These are phyloP conservation scores for Opisthocomus hoazin DNA, from an alignment of 2,113 vertebrate genomes.

Conservation along the genomic window DNA sequence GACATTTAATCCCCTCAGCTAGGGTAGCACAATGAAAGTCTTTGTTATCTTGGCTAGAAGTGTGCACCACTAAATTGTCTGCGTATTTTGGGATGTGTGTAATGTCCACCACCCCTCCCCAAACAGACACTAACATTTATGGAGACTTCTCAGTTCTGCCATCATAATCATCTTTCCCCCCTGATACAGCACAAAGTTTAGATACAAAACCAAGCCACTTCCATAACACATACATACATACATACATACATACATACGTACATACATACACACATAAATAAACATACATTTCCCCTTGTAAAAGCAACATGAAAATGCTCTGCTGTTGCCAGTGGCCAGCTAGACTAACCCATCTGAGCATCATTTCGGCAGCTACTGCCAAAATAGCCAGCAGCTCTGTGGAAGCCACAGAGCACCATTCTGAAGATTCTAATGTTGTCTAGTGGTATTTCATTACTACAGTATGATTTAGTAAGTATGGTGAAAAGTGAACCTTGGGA, in stretches of 20 bases:
- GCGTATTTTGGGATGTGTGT: neutral
- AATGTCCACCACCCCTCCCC: neutral
- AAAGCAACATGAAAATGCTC: neutral
- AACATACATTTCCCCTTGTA: neutral
- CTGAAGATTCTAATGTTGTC: neutral
- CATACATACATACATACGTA: too few relatives aligned
- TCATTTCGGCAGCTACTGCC: neutral
- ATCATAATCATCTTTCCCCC: neutral
- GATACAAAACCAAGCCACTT: neutral
- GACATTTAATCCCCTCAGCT: neutral
- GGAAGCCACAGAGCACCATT: neutral
- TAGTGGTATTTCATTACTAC: neutral
- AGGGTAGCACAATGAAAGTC: neutral
- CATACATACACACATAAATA: too few relatives aligned
- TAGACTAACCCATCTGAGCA: neutral
- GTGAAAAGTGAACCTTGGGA: neutral
- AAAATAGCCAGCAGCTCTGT: neutral
- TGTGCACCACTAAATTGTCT: neutral
- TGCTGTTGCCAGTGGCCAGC: neutral
- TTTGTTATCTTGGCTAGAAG: neutral
- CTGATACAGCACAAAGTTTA: neutral
- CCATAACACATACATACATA: too few relatives aligned
- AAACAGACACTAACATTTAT: neutral
- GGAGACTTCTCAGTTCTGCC: neutral
- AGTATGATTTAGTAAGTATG: neutral